Evolutionary conservation across 1,140 invertebrate genomes (phyloP), one percentile per base, ranked within the genome.

Genomic region (Cydia pomonella): DNA sequence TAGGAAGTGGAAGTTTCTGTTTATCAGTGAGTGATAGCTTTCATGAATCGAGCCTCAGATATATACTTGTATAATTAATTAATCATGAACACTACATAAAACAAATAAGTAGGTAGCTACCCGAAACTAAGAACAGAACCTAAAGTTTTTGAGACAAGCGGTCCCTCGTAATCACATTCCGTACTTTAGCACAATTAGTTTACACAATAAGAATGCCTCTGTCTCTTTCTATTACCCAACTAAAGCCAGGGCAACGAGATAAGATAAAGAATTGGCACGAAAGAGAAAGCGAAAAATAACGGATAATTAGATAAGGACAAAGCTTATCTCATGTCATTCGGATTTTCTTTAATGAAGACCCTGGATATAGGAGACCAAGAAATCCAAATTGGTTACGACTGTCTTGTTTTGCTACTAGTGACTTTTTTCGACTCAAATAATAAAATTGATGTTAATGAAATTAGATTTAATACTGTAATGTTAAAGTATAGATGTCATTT

Each of bases 131-230:
- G 16, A 21, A 33, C 25, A 29, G 16, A n/a, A 69, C 27, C 63
- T 41, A 33, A 69, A 69, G 64, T 69, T 69, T n/a, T 10, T 41
- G 64, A 69, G 64, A 69, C 64, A 69, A 69, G 64, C 18, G 29
- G 64, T 38, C 64, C 64, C 16, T 33, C 16, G n/a, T 69, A 69
- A 69, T 69, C 64, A 69, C 33, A 69, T 69, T 69, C 27, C 29
- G n/a, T 69, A 33, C 64, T 69, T 33, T 16, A 12, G n/a, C 18
- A 29, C 64, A 69, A 69, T 69, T 69, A 69, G 16, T 16, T 33
- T 16, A 9, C 27, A 33, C 64, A 66, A 66, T 69, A 69, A 69
- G 13, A 38, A 69, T 69, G 29, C 29, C 33, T 18, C 27, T 18
- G 64, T 38, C 64, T 38, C 16, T 23, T 29, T 69, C 64, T 38